Percentiles rank a stretch among this genome's conserved stretches.
Evolutionary conservation across 2,888 invertebrate species (phyloP).

Genomic region (Drosophila anomalipes): DNA sequence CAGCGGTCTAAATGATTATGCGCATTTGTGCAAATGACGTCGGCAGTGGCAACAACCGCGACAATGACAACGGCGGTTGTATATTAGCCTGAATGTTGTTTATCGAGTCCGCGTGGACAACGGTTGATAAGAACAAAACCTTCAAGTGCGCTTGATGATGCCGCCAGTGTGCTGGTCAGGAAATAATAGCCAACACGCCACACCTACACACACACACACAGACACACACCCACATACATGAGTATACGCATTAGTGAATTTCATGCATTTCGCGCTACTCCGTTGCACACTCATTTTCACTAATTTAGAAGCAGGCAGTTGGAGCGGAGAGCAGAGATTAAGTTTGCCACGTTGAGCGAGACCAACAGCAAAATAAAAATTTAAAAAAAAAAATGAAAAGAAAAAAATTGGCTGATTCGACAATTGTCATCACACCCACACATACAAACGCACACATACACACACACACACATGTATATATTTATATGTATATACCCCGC

Average conservation of each 20-base stretch:
- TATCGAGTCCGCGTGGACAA: slow-evolving; percentile 64
- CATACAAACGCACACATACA: not conserved
- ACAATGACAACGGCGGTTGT: slow-evolving; percentile 5
- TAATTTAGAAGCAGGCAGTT: slow-evolving; percentile 52
- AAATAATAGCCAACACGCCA: slow-evolving; percentile 39
- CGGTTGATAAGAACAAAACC: slow-evolving; percentile 72
- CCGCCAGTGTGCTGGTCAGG: slow-evolving; percentile 3
- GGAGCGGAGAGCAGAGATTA: slow-evolving; percentile 34
- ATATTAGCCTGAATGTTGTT: slow-evolving; percentile 43
- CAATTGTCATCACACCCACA: slow-evolving; percentile 52
- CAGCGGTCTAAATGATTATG: slow-evolving; percentile 53
- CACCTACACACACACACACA: slow-evolving; percentile 30
- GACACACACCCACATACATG: slow-evolving; percentile 9
- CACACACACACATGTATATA: not conserved
- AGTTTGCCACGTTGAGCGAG: slow-evolving; percentile 30
- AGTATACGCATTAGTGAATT: slow-evolving; percentile 42
- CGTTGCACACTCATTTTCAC: slow-evolving; percentile 41
- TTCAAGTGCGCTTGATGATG: slow-evolving; percentile 57
- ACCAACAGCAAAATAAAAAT: slow-evolving; percentile 6
- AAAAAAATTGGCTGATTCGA: slow-evolving; percentile 53
- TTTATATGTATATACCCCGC: not conserved
- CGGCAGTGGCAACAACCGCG: slow-evolving; percentile 19
- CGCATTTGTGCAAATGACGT: slow-evolving; percentile 60
- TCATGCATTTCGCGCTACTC: slow-evolving; percentile 33
- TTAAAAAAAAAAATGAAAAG: not conserved